Conservation (phyloP, 2,797 vertebrate genomes). For the Sternarchorhynchus goeldii region DNA sequence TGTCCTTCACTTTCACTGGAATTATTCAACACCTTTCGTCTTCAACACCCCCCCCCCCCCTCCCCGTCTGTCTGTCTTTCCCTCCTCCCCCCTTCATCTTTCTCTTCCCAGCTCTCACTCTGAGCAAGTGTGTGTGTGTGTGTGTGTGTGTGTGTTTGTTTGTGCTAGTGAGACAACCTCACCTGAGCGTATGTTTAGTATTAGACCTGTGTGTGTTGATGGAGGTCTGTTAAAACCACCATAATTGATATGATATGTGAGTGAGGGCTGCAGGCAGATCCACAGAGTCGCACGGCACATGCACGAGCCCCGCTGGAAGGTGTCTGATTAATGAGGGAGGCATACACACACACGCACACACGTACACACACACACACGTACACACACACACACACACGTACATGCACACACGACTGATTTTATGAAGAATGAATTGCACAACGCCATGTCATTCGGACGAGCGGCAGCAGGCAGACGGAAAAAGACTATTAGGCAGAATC, state of each 20-base stretch:
- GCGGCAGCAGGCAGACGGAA: constrained; percentile 91
- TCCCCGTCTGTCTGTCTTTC: constrained; percentile 66
- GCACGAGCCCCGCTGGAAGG: constrained; percentile 88
- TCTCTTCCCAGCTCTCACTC: constrained; percentile 35
- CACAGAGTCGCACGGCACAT: constrained; percentile 72
- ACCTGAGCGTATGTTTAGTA: constrained; percentile 91
- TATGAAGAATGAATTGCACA: constrained; percentile 99
- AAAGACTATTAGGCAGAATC: constrained; percentile 97
- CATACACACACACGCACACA: not conserved
- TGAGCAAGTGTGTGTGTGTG: too few relatives aligned
- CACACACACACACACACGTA: constrained; percentile 61
- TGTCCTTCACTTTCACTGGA: constrained; percentile 94
- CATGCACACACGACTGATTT: constrained; percentile 90
- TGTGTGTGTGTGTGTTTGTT: constrained; percentile 78
- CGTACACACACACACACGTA: constrained; percentile 1
- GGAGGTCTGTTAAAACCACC: constrained; percentile 91
- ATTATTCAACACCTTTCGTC: constrained; percentile 74
- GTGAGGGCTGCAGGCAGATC: constrained; percentile 94
- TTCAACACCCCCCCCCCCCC: not conserved
- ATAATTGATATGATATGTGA: constrained; percentile 99
- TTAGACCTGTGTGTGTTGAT: constrained; percentile 90
- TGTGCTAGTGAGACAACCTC: constrained; percentile 71
- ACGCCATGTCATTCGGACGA: constrained; percentile 87
- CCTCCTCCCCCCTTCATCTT: constrained; percentile 54
- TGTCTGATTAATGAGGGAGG: constrained; percentile 97